Evolutionary conservation across 1,140 invertebrate species (phyloP), one percentile per base, ranked within the genome.

Genomic region (Drosophila triauraria): DNA sequence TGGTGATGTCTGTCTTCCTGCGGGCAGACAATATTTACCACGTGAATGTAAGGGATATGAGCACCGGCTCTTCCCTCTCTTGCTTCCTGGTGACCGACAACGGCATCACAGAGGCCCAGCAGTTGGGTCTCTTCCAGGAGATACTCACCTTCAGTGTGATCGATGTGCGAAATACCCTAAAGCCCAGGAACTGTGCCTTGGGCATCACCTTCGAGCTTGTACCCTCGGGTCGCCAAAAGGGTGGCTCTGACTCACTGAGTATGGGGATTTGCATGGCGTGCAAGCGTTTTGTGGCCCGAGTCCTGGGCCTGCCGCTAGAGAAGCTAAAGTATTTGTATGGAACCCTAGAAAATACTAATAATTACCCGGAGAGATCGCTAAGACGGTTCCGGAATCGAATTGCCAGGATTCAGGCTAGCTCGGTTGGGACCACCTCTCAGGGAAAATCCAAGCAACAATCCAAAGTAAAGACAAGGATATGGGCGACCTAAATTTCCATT

Each of bases 111-210:
- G 78, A 85, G 48, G 90, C 86, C 17, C 61, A 72, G 0, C 13
- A 30, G 8, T 0, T 75, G 35, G 74, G 79, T 9, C 7, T 92
- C 0, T 92, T 92, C 9, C 23, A 71, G 9, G n/a, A 82, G 0
- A 88, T 91, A 30, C 48, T 91, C n/a, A 92, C 91, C 10, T 91
- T 92, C 13, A 77, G 62, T 57, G 78, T 92, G 5, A 71, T 85
- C 10, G 91, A 92, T 44, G 67, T 78, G 15, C 67, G 80, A 9
- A 92, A 61, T 25, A 80, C 90, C 3, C 4, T 82, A 1, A 65
- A 62, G 0, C 40, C 51, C 6, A 76, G 67, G 25, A 60, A 74
- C 13, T 40, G 8, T 4, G n/a, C 61, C 4, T 38, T 90, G 23
- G 64, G 72, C 30, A 64, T 85, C 2, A 77, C 78, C 2, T 92